Evolutionary conservation across 2,113 vertebrate genomes (phyloP).

Genomic region (Neofelis nebulosa): DNA sequence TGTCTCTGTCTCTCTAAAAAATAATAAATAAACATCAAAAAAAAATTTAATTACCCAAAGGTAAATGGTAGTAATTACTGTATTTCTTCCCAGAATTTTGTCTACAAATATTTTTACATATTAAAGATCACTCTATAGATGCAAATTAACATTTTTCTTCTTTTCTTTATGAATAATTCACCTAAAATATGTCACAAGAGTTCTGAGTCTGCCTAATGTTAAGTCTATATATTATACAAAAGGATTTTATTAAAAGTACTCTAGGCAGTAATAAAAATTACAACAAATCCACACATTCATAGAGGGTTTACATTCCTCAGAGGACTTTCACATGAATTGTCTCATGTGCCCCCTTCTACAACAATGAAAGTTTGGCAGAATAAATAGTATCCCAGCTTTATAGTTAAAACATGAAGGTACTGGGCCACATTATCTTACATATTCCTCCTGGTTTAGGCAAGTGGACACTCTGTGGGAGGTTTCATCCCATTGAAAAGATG

Average conservation of each 20-base stretch:
- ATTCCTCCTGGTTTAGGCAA: background rate
- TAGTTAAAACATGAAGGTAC: background rate
- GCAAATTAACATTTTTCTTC: background rate
- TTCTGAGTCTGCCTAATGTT: background rate
- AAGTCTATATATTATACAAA: background rate
- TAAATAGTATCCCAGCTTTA: background rate
- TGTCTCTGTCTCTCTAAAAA: background rate
- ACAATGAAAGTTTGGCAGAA: background rate
- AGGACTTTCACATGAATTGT: background rate
- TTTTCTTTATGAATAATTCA: background rate
- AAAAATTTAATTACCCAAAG: background rate
- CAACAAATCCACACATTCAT: background rate
- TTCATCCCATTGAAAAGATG: background rate
- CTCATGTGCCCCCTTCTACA: background rate
- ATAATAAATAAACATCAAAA: too few species aligned
- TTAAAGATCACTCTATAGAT: background rate
- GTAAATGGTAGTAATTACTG: background rate
- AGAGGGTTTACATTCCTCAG: background rate
- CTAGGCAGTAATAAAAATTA: background rate
- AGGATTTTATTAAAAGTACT: background rate
- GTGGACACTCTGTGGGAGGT: background rate
- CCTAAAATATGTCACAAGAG: background rate
- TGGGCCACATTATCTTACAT: background rate
- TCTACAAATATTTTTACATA: background rate
- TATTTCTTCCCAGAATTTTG: constrained; percentile 24